Evolutionary conservation across 2,113 vertebrate genomes (phyloP).

Genomic region (Bufo bufo): DNA sequence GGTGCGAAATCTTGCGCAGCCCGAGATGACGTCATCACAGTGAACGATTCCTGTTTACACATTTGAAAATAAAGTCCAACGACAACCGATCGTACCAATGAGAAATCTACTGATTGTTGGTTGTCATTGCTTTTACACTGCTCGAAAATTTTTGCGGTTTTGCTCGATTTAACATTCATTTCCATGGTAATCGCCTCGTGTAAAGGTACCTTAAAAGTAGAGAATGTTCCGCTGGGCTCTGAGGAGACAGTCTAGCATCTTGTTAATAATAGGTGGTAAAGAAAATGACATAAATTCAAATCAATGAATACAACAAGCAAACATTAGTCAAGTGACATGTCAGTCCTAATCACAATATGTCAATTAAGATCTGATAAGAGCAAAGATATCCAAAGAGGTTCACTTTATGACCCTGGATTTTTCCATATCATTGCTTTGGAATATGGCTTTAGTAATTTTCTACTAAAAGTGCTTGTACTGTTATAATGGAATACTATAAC

Average conservation of each 20-base stretch:
- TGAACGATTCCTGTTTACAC: too few relatives aligned
- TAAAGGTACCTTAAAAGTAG: constrained; percentile 66
- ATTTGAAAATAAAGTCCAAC: too few relatives aligned
- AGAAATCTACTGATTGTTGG: too few relatives aligned
- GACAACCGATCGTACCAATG: too few relatives aligned
- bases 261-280: constrained; percentile 68
- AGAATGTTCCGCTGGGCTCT: constrained; percentile 70
- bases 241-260: constrained; percentile 70
- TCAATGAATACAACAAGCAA: constrained; percentile 64
- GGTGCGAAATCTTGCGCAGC: too few relatives aligned
- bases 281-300: constrained; percentile 71
- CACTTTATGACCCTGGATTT: not conserved
- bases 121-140: too few relatives aligned
- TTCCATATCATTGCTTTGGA: not conserved
- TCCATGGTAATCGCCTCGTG: too few relatives aligned
- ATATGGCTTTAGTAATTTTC: not conserved
- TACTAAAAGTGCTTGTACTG: too few relatives aligned
- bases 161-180: too few relatives aligned
- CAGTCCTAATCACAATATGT: constrained; percentile 53
- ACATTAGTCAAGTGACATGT: constrained; percentile 63
- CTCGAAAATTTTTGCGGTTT: too few relatives aligned
- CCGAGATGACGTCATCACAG: too few relatives aligned
- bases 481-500: too few relatives aligned
- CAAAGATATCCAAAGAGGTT: constrained; percentile 13
- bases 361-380: constrained; percentile 40